A percentile compares a stretch with the other conserved stretches of the same genome.
phyloP scores from a whole-genome alignment of 2,888 invertebrate species.

The Amblyjoppa fuscipennis region DNA sequence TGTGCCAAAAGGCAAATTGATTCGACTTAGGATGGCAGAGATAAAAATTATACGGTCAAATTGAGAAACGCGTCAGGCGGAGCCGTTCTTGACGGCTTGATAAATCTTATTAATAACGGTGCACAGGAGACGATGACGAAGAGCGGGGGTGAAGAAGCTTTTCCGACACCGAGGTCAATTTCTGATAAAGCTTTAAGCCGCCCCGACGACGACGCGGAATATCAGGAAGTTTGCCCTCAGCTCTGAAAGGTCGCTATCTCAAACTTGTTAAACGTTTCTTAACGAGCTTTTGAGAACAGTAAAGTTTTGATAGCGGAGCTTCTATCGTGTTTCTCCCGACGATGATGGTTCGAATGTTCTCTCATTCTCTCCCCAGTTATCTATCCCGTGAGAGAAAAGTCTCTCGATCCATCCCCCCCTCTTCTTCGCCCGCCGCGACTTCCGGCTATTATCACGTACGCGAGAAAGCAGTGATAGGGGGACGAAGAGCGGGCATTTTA shows the following conservation, averaged over 20 bases:
- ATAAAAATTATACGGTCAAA: background rate
- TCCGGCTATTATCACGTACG: slow-evolving; percentile 49
- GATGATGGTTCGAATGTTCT: slow-evolving; percentile 26
- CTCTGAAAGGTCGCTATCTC: slow-evolving; percentile 42
- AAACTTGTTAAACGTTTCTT: slow-evolving; percentile 65
- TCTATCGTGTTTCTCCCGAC: slow-evolving; percentile 3
- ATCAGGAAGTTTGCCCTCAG: slow-evolving; percentile 17
- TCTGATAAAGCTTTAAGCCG: slow-evolving; percentile 38
- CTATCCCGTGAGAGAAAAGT: slow-evolving; percentile 24
- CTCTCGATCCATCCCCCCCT: background rate
- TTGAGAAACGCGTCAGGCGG: background rate
- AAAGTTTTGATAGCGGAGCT: slow-evolving; percentile 61
- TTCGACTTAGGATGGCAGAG: background rate
- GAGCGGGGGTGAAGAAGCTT: background rate
- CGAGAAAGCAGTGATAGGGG: background rate
- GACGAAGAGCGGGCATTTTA: slow-evolving; percentile 32
- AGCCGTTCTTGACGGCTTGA: background rate
- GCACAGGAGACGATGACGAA: background rate
- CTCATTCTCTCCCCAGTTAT: slow-evolving; percentile 4
- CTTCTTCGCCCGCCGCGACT: background rate
- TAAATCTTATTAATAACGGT: background rate
- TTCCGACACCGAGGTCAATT: slow-evolving; percentile 19
- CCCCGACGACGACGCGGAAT: slow-evolving; percentile 4
- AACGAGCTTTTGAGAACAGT: slow-evolving; percentile 55
- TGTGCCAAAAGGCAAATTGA: background rate